These are phyloP conservation scores for Harpalus rubripes DNA, from an alignment of 2,888 invertebrate genomes.

Conservation along the genomic window DNA sequence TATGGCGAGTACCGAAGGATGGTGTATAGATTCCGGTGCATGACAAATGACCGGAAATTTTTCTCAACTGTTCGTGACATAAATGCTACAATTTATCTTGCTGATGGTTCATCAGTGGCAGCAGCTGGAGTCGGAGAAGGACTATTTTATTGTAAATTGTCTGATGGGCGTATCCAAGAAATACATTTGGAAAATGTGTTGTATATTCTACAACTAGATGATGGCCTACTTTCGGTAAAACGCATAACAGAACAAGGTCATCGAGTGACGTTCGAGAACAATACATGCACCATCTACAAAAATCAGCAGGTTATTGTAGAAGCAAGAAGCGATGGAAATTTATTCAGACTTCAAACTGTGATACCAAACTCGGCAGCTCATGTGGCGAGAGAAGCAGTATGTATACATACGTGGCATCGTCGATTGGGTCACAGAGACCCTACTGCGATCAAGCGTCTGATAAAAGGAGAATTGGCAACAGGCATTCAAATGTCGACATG, in stretches of 20 bases:
- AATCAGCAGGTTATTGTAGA: too few relatives aligned
- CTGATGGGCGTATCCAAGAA: background rate
- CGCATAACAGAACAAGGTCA: background rate
- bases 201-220: background rate
- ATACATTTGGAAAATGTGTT: background rate
- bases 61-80: background rate
- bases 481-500: too few relatives aligned
- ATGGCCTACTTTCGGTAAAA: background rate
- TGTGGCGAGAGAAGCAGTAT: background rate
- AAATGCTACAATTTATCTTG: too few relatives aligned
- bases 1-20: background rate
- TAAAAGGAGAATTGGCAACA: slow-evolving; percentile 36
- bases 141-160: background rate
- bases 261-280: background rate
- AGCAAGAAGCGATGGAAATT: background rate
- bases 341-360: background rate
- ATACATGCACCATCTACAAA: background rate
- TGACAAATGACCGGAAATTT: background rate
- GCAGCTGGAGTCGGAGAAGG: too few relatives aligned
- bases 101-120: too few relatives aligned
- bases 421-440: slow-evolving; percentile 52
- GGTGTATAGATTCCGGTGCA: background rate
- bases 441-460: slow-evolving; percentile 34
- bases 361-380: background rate
- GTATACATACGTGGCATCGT: background rate